Percentiles rank a stretch among this genome's conserved stretches.
Evolutionary conservation across 2,888 invertebrate species (phyloP).

Genomic region (Celastrina argiolus): DNA sequence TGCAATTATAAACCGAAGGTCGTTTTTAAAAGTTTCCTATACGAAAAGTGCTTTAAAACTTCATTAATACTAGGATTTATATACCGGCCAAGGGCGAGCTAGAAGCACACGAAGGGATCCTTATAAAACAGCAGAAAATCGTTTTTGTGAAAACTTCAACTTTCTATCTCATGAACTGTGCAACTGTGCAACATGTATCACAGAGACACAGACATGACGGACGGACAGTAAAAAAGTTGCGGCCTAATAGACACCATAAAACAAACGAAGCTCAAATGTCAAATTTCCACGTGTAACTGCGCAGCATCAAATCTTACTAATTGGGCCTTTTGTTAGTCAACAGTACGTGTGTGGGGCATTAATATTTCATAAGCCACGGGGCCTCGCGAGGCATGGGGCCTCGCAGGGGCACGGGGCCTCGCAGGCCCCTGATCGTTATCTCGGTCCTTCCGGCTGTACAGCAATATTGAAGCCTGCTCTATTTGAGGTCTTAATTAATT

Average conservation of each 20-base stretch:
- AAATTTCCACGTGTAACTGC: not conserved
- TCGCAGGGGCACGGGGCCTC: not conserved
- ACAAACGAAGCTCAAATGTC: not conserved
- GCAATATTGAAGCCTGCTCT: not conserved
- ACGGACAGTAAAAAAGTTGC: not conserved
- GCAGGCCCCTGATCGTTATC: not conserved
- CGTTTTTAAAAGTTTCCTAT: no score
- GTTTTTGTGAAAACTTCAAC: no score
- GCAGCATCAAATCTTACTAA: slow-evolving; percentile 10
- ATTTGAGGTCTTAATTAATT: not conserved
- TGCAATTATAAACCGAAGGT: not conserved
- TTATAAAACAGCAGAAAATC: no score
- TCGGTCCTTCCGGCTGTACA: not conserved
- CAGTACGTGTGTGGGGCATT: not conserved
- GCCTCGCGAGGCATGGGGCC: not conserved
- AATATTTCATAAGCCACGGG: slow-evolving; percentile 15
- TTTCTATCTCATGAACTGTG: no score
- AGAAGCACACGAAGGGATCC: no score
- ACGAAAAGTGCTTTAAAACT: no score
- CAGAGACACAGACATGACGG: no score
- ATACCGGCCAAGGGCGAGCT: no score
- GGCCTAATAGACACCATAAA: not conserved
- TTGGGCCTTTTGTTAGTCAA: slow-evolving; percentile 18
- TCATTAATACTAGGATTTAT: no score
- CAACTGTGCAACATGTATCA: no score